phyloP scores from a whole-genome alignment of 2,797 vertebrate species.

The Parauchenoglanis ngamensis region DNA sequence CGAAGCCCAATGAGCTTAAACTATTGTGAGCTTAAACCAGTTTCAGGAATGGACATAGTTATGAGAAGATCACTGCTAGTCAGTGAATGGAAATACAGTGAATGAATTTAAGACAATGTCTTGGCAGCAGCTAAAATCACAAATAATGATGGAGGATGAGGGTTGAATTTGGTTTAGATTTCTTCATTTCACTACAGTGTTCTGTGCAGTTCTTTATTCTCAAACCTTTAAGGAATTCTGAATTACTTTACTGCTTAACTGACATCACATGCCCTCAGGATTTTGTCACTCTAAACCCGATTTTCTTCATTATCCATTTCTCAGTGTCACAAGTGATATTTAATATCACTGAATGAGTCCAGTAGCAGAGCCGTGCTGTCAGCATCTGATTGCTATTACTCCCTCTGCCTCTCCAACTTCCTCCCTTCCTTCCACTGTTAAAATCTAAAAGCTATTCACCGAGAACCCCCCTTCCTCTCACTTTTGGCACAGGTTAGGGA shows the following conservation, averaged over 20 bases:
- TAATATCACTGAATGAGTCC: constrained; percentile 45
- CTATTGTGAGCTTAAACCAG: constrained; percentile 9
- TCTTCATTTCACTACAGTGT: not conserved
- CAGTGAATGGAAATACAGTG: not conserved
- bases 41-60: constrained; percentile 57
- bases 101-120: not conserved
- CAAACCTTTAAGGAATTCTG: not conserved
- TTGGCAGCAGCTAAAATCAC: not conserved
- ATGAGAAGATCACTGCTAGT: constrained; percentile 67
- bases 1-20: constrained; percentile 29
- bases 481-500: constrained; percentile 72
- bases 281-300: constrained; percentile 21
- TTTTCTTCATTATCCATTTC: constrained; percentile 35
- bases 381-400: constrained; percentile 60
- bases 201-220: not conserved
- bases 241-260: constrained; percentile 13
- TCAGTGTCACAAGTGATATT: constrained; percentile 43
- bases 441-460: constrained; percentile 40
- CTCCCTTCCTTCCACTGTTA: constrained; percentile 48
- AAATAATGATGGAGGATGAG: not conserved
- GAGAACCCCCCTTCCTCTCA: constrained; percentile 40
- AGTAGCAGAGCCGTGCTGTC: constrained; percentile 45
- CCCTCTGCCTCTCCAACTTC: constrained; percentile 44
- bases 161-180: not conserved
- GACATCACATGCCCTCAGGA: constrained; percentile 9